Conservation (phyloP, 2,113 vertebrate species). For the Amazona vittata region DNA sequence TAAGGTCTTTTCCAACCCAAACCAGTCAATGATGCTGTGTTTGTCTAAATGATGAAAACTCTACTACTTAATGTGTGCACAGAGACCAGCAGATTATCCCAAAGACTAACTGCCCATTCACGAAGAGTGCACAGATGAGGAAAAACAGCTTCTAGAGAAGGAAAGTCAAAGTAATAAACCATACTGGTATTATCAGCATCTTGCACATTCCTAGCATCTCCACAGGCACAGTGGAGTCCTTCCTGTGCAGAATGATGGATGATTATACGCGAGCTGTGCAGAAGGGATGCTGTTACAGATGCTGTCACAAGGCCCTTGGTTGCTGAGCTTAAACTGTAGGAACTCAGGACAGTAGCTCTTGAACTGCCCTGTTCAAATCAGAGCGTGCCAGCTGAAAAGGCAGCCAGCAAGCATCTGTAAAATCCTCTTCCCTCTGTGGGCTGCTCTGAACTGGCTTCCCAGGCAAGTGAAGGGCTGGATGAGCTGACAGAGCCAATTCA, state of each 20-base stretch:
- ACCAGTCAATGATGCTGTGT: background rate
- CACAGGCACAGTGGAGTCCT: background rate
- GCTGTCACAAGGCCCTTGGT: background rate
- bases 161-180: background rate
- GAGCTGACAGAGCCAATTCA: background rate
- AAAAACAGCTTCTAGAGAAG: background rate
- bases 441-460: background rate
- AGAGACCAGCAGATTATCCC: background rate
- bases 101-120: background rate
- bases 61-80: accelerated
- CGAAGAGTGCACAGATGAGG: background rate
- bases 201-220: background rate
- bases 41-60: background rate
- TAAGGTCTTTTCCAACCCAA: background rate
- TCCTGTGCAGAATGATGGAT: background rate
- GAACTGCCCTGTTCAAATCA: background rate
- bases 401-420: background rate
- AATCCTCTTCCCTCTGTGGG: background rate
- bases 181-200: background rate
- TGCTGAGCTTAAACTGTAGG: background rate
- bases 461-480: background rate
- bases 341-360: background rate
- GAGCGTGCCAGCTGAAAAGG: background rate
- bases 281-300: background rate
- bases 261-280: background rate